Percentiles rank a stretch among this genome's conserved stretches.
Conservation (phyloP, 1,140 invertebrate species). For the Lucilia sericata region DNA sequence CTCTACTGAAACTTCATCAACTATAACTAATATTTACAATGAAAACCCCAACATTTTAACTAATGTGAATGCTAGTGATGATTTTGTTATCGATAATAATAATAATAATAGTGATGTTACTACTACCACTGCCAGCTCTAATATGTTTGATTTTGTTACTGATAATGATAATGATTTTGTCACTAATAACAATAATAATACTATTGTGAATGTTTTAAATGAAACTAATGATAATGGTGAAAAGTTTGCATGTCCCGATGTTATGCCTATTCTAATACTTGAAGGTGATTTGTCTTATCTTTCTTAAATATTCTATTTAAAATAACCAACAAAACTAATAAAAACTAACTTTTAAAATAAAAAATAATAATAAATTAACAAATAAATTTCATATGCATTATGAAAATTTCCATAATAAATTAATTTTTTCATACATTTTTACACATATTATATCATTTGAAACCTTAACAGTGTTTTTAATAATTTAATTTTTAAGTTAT, state of each 20-base stretch:
- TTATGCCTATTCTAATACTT: conserved; percentile 67
- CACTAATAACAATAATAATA: conserved; percentile 43
- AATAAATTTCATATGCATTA: too few relatives aligned
- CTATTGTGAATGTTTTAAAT: conserved; percentile 2
- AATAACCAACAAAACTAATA: too few relatives aligned
- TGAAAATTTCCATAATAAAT: background rate
- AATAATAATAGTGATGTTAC: background rate
- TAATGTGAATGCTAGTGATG: conserved; percentile 31
- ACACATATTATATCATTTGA: too few relatives aligned
- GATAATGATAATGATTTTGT: conserved; percentile 42
- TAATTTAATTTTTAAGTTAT: background rate
- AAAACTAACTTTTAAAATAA: conserved; percentile 7
- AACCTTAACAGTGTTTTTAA: too few relatives aligned
- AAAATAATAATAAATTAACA: background rate
- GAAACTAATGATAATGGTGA: conserved; percentile 47
- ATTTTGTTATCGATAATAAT: background rate
- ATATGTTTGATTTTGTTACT: conserved; percentile 44
- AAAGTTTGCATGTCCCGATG: conserved; percentile 65
- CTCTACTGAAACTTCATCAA: conserved; percentile 33
- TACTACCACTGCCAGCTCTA: conserved; percentile 37
- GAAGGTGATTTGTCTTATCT: conserved; percentile 63
- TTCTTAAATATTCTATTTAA: background rate
- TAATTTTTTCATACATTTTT: too few relatives aligned
- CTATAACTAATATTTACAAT: background rate
- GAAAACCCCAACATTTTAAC: background rate